Percentiles rank a stretch among this genome's conserved stretches.
These are phyloP conservation scores for Horisme vitalbata DNA, from an alignment of 2,888 invertebrate species.

Conservation along the genomic window DNA sequence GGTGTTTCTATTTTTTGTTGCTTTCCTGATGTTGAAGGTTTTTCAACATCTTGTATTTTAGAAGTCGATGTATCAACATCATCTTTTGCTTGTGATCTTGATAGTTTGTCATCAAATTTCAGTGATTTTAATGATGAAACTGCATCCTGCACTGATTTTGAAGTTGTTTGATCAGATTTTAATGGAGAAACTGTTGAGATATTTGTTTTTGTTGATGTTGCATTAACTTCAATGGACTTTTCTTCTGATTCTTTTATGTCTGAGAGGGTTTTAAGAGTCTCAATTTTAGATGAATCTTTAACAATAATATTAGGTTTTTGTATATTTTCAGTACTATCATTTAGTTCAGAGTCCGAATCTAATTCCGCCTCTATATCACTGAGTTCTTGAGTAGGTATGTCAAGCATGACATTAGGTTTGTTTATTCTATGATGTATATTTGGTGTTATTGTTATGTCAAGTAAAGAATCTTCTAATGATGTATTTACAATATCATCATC, in stretches of 20 bases:
- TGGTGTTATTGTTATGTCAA: slow-evolving; percentile 16
- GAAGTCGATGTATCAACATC: not conserved
- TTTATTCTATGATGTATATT: slow-evolving; percentile 48
- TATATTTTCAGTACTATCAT: not conserved
- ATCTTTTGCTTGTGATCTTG: slow-evolving; percentile 1
- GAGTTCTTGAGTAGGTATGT: slow-evolving; percentile 65
- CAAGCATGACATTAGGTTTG: slow-evolving; percentile 67
- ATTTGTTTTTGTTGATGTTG: not conserved
- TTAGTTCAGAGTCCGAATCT: slow-evolving; percentile 3
- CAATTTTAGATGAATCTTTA: not conserved
- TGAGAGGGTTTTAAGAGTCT: not conserved
- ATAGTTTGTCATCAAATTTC: not conserved
- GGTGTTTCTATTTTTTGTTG: not conserved
- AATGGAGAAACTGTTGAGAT: not conserved
- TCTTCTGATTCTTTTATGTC: not conserved
- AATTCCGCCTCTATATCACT: slow-evolving; percentile 46
- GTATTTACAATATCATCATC: slow-evolving; percentile 21
- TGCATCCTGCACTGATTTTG: not conserved
- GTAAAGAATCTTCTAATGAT: slow-evolving; percentile 21
- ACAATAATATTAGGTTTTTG: not conserved
- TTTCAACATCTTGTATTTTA: not conserved
- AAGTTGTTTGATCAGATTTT: not conserved
- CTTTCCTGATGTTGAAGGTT: slow-evolving; percentile 5
- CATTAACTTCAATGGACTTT: slow-evolving; percentile 1
- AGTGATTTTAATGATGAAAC: slow-evolving; percentile 1